Percentiles rank a stretch among this genome's conserved stretches.
Evolutionary conservation across 2,797 vertebrate species (phyloP).

Genomic region (Chrosomus eos): DNA sequence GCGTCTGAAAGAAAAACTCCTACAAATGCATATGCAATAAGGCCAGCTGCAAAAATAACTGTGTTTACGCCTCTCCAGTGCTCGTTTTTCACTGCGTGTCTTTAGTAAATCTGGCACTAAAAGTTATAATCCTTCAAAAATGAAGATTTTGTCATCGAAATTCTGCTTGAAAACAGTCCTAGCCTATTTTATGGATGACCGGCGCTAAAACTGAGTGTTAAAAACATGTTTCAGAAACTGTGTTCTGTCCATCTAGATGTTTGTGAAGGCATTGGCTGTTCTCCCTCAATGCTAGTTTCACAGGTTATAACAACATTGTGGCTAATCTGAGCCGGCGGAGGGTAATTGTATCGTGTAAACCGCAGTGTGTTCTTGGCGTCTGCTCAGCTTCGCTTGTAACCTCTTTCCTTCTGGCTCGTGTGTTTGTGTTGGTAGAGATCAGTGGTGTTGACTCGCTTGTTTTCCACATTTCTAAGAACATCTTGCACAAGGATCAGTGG

Average conservation of each 20-base stretch:
- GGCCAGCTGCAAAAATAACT: too few relatives aligned
- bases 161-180: not conserved
- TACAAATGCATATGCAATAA: too few relatives aligned
- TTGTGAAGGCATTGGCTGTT: not conserved
- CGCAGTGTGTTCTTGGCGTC: constrained; percentile 60
- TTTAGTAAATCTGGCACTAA: too few relatives aligned
- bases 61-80: too few relatives aligned
- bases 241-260: not conserved
- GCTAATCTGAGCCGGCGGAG: constrained; percentile 62
- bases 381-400: constrained; percentile 56
- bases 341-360: constrained; percentile 63
- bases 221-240: not conserved
- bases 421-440: constrained; percentile 4
- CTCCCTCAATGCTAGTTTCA: constrained; percentile 42
- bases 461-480: constrained; percentile 51
- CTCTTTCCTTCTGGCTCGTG: not conserved
- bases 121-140: not conserved
- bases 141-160: not conserved
- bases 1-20: too few relatives aligned
- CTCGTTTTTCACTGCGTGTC: too few relatives aligned
- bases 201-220: not conserved
- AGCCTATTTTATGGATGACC: not conserved
- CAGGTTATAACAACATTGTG: constrained; percentile 63
- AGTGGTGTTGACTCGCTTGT: constrained; percentile 57
- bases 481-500: constrained; percentile 38